Evolutionary conservation across 2,113 vertebrate species (phyloP).

Genomic region (Tenrec ecaudatus): DNA sequence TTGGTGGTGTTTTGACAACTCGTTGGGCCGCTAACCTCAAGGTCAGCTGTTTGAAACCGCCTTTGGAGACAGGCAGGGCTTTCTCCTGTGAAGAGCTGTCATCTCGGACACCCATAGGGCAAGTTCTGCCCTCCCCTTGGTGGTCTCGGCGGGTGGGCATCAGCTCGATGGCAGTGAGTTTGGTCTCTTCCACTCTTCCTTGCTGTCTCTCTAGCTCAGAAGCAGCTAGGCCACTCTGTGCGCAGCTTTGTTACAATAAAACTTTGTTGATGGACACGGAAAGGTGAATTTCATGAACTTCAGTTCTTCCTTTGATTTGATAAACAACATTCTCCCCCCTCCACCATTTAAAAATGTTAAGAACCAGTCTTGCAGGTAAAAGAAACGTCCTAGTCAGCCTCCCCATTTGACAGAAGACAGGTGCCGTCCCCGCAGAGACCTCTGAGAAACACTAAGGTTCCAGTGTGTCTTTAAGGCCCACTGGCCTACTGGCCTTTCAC

Average conservation of each 20-base stretch:
- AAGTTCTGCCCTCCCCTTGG: too few species aligned
- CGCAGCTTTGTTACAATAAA: neutral
- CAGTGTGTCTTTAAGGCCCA: neutral
- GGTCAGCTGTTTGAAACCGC: too few species aligned
- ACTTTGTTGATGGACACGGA: neutral
- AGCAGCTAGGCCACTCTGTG: neutral
- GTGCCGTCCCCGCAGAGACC: accelerated
- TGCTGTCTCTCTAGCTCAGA: neutral
- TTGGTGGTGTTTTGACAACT: too few species aligned
- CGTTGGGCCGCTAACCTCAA: too few species aligned
- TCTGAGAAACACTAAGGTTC: too few species aligned
- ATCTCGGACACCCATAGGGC: too few species aligned
- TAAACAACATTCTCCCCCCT: neutral
- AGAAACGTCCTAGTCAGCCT: neutral
- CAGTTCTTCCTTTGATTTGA: neutral
- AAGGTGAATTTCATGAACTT: neutral
- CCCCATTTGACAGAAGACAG: neutral
- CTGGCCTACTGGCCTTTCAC: neutral
- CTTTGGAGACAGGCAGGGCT: too few species aligned
- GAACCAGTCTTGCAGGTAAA: neutral
- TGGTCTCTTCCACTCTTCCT: neutral
- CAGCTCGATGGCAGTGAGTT: too few species aligned
- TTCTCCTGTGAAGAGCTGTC: too few species aligned
- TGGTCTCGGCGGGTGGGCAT: too few species aligned
- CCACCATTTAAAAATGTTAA: neutral